Evolutionary conservation across 2,888 invertebrate genomes (phyloP), one percentile per base, ranked within the genome.

Genomic region (Icerya purchasi): DNA sequence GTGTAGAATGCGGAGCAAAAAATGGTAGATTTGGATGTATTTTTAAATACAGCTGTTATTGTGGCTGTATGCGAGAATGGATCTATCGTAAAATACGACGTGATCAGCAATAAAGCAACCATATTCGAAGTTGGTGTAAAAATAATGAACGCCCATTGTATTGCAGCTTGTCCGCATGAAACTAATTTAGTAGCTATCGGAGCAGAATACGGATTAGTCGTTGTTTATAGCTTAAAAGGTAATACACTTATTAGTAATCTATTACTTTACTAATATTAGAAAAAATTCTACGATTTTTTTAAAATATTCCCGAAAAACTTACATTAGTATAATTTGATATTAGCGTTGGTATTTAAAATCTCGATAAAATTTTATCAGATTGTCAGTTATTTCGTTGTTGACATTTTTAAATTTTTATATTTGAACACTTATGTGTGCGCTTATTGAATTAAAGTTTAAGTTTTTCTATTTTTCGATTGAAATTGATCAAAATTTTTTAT

Each of bases 101-200:
- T 73, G 21, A 65, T 60, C 20, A 68, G 68, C 22, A 69, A 70
- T 61, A 68, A 69, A 14, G 66, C 69, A 19, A 64, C 67, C 22
- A 66, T 65, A 49, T 62, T 67, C 18, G 63, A 62, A 8, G 62
- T 73, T 58, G 67, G 66, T 20, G 69, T 69, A n/a, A 78, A 77
- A 70, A 49, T 14, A 18, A 66, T 73, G 5, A 70, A 70, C n/a
- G 72, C 79, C 1, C 74, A 75, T 2, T 76, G 75, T 66, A 65
- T 82, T 36, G 72, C 78, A 2, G 75, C 76, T 56, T 80, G 79
- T 65, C 79, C 80, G 0, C 77, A 78, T 67, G 72, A 75, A 23
- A 65, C 71, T 19, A 73, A 76, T 67, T 66, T 77, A 10, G 70
- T 78, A 23, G 81, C 81, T 23, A 71, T 82, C 65, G 83, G 82